Evolutionary conservation across 1,140 invertebrate species (phyloP).

Genomic region (Heliconius congener): DNA sequence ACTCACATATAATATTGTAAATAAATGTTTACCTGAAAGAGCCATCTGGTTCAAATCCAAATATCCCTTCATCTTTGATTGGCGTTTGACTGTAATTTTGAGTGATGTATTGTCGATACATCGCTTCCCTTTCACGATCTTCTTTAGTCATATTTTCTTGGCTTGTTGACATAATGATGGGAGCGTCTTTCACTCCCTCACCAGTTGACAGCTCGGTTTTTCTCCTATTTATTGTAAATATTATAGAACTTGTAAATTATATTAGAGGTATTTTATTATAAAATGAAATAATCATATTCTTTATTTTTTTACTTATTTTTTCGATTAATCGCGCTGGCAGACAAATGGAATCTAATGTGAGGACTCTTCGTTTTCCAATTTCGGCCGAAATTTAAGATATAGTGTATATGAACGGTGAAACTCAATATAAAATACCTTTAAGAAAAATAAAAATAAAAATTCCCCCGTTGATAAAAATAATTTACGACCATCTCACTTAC

Average conservation of each 20-base stretch:
- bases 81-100: constrained; percentile 83
- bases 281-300: no score
- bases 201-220: constrained; percentile 73
- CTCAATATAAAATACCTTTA: no score
- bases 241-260: not conserved
- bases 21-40: constrained; percentile 67
- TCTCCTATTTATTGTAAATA: constrained; percentile 50
- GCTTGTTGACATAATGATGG: constrained; percentile 80
- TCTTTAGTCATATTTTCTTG: constrained; percentile 82
- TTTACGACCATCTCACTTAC: no score
- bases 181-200: constrained; percentile 76
- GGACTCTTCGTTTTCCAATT: no score
- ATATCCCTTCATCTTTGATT: constrained; percentile 83
- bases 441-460: no score
- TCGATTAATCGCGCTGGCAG: no score
- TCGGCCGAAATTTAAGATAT: no score
- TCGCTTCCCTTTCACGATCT: constrained; percentile 65
- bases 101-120: constrained; percentile 66
- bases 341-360: no score
- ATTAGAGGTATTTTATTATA: no score
- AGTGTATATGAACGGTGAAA: no score
- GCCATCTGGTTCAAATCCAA: constrained; percentile 77
- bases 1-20: not conserved
- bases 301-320: no score
- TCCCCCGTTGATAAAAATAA: no score